Percentiles rank a stretch among this genome's conserved stretches.
phyloP scores from a whole-genome alignment of 2,888 invertebrate species.

The Leptinotarsa rubiginosa region DNA sequence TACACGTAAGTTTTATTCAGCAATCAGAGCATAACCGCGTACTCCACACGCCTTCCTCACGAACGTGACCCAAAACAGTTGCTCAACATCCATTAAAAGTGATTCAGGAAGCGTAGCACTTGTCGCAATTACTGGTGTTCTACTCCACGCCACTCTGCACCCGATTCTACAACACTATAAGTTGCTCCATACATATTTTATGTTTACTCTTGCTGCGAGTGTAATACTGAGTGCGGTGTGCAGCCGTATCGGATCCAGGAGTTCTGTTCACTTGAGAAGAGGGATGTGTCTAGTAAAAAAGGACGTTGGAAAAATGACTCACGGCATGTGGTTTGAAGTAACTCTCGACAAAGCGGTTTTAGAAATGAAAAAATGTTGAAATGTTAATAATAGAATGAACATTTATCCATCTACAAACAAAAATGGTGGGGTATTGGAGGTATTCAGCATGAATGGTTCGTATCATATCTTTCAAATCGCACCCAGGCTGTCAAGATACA shows the following conservation, averaged over 20 bases:
- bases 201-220: conserved; percentile 34
- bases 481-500: too few relatives aligned
- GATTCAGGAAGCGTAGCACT: conserved; percentile 38
- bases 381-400: too few relatives aligned
- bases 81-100: conserved; percentile 40
- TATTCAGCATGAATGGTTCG: too few relatives aligned
- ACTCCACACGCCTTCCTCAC: background rate
- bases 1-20: background rate
- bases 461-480: too few relatives aligned
- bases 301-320: background rate
- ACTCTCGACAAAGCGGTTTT: background rate
- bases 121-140: conserved; percentile 41
- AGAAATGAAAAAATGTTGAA: too few relatives aligned
- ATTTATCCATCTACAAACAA: too few relatives aligned
- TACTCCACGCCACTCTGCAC: conserved; percentile 31
- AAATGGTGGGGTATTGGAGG: too few relatives aligned
- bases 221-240: conserved; percentile 32
- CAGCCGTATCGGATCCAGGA: conserved; percentile 28
- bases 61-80: conserved; percentile 20
- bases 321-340: background rate
- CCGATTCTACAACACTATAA: conserved; percentile 18
- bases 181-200: conserved; percentile 43
- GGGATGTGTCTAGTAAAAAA: background rate
- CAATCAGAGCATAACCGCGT: background rate
- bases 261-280: conserved; percentile 27